Evolutionary conservation across 2,797 vertebrate genomes (phyloP).

Genomic region (Pseudochirops cupreus): DNA sequence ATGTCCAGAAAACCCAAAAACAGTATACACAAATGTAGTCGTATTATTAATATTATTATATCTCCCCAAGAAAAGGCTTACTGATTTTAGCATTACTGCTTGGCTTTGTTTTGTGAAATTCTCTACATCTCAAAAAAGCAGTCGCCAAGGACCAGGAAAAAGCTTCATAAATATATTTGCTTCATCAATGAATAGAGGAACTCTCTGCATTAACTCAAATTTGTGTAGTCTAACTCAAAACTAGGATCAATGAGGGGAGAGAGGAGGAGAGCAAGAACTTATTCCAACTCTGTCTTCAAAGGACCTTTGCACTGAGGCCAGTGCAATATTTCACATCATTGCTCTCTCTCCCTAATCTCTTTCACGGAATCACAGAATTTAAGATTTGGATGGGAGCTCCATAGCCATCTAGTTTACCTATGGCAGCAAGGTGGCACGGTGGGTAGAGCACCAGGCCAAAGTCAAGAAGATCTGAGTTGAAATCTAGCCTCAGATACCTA

Average conservation of each 20-base stretch:
- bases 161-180: not conserved
- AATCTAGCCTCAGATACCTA: not conserved
- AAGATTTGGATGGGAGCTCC: not conserved
- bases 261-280: not conserved
- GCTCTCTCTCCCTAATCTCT: not conserved
- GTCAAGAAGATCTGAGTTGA: not conserved
- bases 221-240: too few species aligned
- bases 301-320: not conserved
- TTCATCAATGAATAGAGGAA: not conserved
- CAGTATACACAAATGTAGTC: too few species aligned
- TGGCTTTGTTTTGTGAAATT: not conserved
- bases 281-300: not conserved
- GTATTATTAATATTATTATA: not conserved
- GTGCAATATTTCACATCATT: not conserved
- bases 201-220: not conserved
- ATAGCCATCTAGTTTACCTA: not conserved
- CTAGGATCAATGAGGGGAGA: too few species aligned
- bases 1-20: not conserved
- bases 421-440: not conserved
- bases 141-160: not conserved
- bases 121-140: not conserved
- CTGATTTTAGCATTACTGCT: not conserved
- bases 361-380: not conserved
- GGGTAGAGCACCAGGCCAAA: not conserved
- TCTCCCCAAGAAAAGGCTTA: not conserved